These are phyloP conservation scores for Mamestra brassicae DNA, from an alignment of 2,888 invertebrate genomes.

Conservation along the genomic window DNA sequence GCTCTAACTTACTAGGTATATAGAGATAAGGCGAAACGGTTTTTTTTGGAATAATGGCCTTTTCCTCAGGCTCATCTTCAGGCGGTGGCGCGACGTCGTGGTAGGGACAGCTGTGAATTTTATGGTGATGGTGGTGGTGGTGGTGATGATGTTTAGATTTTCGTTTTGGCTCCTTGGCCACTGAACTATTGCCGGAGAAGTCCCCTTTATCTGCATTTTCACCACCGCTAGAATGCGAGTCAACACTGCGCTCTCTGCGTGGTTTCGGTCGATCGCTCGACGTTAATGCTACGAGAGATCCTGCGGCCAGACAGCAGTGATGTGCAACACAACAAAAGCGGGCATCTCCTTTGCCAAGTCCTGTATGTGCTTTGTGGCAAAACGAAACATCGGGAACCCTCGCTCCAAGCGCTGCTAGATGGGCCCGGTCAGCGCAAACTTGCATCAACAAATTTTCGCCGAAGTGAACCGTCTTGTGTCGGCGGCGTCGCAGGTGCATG, in stretches of 20 bases:
- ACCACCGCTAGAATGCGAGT: conserved; percentile 88
- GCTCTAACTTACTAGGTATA: conserved; percentile 92
- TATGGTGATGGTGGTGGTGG: conserved; percentile 85
- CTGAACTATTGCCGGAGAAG: conserved; percentile 75
- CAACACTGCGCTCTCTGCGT: conserved; percentile 84
- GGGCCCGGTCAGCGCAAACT: conserved; percentile 93
- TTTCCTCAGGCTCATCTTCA: conserved; percentile 83
- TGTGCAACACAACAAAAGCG: conserved; percentile 89
- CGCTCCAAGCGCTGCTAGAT: conserved; percentile 87
- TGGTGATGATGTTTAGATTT: conserved; percentile 85
- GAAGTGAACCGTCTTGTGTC: conserved; percentile 95
- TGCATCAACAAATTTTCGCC: conserved; percentile 94
- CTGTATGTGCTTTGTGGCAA: conserved; percentile 88
- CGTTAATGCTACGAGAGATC: conserved; percentile 83
- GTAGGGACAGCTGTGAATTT: conserved; percentile 86
- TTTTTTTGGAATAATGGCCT: conserved; percentile 83
- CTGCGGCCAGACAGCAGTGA: conserved; percentile 88
- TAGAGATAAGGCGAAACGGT: conserved; percentile 89
- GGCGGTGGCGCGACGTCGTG: conserved; percentile 84
- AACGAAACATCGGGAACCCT: conserved; percentile 88
- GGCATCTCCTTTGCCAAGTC: conserved; percentile 84
- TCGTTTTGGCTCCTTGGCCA: conserved; percentile 78
- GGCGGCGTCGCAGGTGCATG: conserved; percentile 92
- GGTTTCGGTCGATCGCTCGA: conserved; percentile 83
- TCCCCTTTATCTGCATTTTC: conserved; percentile 86